These are phyloP conservation scores for Euglossa dilemma DNA, from an alignment of 1,140 invertebrate species.

Conservation along the genomic window DNA sequence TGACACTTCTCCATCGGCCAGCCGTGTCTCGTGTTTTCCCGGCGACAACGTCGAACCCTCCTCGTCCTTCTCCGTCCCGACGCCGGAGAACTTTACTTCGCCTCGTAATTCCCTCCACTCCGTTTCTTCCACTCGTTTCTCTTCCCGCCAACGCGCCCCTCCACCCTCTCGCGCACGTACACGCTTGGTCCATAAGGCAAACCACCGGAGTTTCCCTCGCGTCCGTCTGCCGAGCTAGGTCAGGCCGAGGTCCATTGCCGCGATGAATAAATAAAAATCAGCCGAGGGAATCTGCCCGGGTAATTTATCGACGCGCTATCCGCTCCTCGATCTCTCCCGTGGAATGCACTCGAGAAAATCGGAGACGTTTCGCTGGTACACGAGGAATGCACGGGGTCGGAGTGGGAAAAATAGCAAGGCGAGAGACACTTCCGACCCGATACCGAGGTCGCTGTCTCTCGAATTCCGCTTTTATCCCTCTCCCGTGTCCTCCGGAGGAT, in stretches of 20 bases:
- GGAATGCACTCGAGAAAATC: slow-evolving; percentile 50
- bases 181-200: not conserved
- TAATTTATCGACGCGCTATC: slow-evolving; percentile 65
- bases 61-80: slow-evolving; percentile 72
- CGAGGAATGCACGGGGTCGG: slow-evolving; percentile 21
- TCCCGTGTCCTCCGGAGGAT: slow-evolving; percentile 24
- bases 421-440: slow-evolving; percentile 18
- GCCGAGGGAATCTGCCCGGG: slow-evolving; percentile 39
- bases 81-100: slow-evolving; percentile 65
- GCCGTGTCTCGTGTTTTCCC: slow-evolving; percentile 71
- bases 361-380: slow-evolving; percentile 43
- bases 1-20: not conserved
- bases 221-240: not conserved
- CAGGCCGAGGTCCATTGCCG: not conserved
- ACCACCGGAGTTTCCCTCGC: not conserved
- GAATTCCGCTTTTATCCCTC: not conserved
- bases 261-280: slow-evolving; percentile 66
- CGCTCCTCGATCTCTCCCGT: slow-evolving; percentile 34
- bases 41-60: slow-evolving; percentile 69
- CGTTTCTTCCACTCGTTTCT: not conserved
- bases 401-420: slow-evolving; percentile 26
- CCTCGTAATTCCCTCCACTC: slow-evolving; percentile 57
- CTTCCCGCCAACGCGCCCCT: not conserved
- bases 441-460: not conserved
- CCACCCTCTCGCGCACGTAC: not conserved